phyloP scores from a whole-genome alignment of 2,113 vertebrate genomes.

The Clarias batrachus region DNA sequence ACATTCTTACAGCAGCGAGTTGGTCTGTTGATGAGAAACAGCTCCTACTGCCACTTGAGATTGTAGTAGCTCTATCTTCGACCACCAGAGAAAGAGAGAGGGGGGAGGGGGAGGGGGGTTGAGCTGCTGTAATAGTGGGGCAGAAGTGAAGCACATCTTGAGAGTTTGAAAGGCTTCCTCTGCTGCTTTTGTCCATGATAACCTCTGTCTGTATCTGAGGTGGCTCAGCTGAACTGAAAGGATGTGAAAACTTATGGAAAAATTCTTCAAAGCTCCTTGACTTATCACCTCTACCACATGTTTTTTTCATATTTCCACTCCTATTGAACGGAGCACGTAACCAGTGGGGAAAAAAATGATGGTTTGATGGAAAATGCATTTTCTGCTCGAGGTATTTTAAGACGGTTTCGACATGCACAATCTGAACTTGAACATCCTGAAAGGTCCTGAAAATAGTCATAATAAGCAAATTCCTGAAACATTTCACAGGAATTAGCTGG shows the following conservation, averaged over 20 bases:
- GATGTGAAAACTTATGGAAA: slow-evolving; percentile 2
- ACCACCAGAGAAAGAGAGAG: neutral
- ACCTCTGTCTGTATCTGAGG: slow-evolving; percentile 12
- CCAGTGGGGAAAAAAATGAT: neutral
- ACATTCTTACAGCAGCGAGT: neutral
- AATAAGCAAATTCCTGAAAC: neutral
- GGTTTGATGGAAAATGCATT: neutral
- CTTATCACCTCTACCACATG: slow-evolving; percentile 21
- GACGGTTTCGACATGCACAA: neutral
- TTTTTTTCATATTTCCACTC: neutral
- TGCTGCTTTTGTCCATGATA: slow-evolving; percentile 2
- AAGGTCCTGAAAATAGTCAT: neutral
- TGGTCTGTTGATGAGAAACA: neutral
- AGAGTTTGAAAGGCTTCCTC: slow-evolving; percentile 18
- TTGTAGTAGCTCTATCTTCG: neutral
- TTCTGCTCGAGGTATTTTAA: neutral
- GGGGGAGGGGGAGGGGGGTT: neutral
- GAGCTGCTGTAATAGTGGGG: neutral
- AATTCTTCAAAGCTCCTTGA: slow-evolving; percentile 8
- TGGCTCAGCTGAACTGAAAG: slow-evolving; percentile 8
- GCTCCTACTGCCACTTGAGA: neutral
- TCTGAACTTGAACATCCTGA: neutral
- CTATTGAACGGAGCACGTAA: slow-evolving; percentile 15
- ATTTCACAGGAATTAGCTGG: neutral
- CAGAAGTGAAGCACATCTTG: slow-evolving; percentile 27